Percentiles rank a stretch among this genome's conserved stretches.
phyloP scores from a whole-genome alignment of 2,888 invertebrate genomes.

The Latheticus oryzae region DNA sequence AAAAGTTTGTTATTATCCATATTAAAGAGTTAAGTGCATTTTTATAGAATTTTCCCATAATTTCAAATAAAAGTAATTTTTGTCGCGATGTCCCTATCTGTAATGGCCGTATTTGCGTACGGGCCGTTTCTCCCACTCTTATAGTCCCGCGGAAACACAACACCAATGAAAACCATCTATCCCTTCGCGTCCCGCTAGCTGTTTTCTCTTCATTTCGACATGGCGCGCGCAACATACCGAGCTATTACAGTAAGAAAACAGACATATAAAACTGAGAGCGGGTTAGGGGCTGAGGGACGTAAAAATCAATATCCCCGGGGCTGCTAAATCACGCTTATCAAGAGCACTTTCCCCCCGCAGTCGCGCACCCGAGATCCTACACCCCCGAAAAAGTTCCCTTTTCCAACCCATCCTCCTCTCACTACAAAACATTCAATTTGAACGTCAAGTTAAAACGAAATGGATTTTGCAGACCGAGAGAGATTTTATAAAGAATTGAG shows the following conservation, averaged over 20 bases:
- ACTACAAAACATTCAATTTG: conserved; percentile 56
- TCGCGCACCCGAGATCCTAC: conserved; percentile 41
- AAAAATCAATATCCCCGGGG: conserved; percentile 75
- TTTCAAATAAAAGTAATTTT: conserved; percentile 1
- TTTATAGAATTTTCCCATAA: conserved; percentile 25
- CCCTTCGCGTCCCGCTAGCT: conserved; percentile 60
- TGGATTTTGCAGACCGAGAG: conserved; percentile 69
- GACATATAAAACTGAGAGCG: conserved; percentile 69
- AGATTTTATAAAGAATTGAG: conserved; percentile 60
- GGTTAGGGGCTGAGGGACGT: conserved; percentile 65
- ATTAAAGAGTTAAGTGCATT: conserved; percentile 52
- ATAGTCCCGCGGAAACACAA: conserved; percentile 64
- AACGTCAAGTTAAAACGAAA: conserved; percentile 72
- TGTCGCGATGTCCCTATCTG: conserved; percentile 43
- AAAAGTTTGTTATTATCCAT: conserved; percentile 30
- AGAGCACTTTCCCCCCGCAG: conserved; percentile 66
- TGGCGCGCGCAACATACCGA: conserved; percentile 66
- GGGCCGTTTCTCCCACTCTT: conserved; percentile 58
- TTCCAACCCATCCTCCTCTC: conserved; percentile 48
- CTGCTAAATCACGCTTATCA: conserved; percentile 80
- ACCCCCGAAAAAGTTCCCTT: conserved; percentile 56
- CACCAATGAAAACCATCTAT: conserved; percentile 63
- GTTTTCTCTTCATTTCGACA: conserved; percentile 66
- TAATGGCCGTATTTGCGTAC: conserved; percentile 66
- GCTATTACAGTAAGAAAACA: conserved; percentile 71